Conservation (phyloP, 2,888 invertebrate genomes). For the Oscheius myriophilus region DNA sequence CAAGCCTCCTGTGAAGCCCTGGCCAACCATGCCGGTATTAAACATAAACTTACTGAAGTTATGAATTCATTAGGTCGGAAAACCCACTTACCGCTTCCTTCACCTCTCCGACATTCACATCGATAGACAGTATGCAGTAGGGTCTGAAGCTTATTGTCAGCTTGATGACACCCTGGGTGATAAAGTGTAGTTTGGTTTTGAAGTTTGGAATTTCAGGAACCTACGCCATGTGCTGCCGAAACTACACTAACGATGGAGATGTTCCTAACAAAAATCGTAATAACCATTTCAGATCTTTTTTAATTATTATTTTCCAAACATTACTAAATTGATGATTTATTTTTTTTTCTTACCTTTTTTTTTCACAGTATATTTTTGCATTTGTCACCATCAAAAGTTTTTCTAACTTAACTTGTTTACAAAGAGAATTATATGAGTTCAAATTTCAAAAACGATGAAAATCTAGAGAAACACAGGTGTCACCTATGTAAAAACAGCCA, state of each 20-base stretch:
- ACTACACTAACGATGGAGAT: constrained; percentile 27
- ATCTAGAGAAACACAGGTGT: too few species aligned
- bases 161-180: constrained; percentile 25
- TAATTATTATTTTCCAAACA: too few species aligned
- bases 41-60: not conserved
- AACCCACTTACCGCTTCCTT: constrained; percentile 80
- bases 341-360: too few species aligned
- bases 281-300: too few species aligned
- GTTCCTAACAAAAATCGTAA: not conserved
- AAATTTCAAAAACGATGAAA: too few species aligned
- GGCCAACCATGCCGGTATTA: constrained; percentile 51
- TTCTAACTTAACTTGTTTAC: too few species aligned
- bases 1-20: constrained; percentile 57
- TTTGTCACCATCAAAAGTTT: too few species aligned
- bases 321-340: too few species aligned
- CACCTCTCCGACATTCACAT: constrained; percentile 95
- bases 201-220: constrained; percentile 9
- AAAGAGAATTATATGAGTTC: too few species aligned
- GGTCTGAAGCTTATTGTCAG: constrained; percentile 18
- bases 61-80: constrained; percentile 27
- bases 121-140: constrained; percentile 83
- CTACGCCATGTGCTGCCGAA: constrained; percentile 57
- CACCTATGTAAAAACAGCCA: too few species aligned
- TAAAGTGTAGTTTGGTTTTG: too few species aligned
- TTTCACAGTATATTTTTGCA: too few species aligned